Base-by-base conservation (phyloP, 2,888 invertebrate genomes). In the Cataglyphis livida region DNA sequence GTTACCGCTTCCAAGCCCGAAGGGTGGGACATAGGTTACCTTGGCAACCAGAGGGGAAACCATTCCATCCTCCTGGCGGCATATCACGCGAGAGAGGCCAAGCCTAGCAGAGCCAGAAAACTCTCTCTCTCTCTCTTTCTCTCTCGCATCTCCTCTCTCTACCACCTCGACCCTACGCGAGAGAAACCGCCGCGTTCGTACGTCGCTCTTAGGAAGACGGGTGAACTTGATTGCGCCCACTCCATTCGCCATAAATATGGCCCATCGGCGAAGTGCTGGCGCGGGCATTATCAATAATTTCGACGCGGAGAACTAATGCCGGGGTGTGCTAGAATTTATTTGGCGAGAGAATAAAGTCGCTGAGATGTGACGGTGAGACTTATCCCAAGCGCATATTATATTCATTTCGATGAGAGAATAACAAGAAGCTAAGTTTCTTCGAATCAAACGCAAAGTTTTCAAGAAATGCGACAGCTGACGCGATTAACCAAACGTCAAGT, bases 1-100 rank as follows among this genome's bases (percentile, higher is more conserved):
- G 91, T 88, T 88, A 86, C 84, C 81, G 51, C 51, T 35, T 35
- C 32, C 88, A 88, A 84, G 85, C 88, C 85, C 81, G 91, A 93
- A 93, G 94, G 94, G 94, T 93, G 94, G 93, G 92, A 91, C 92
- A 91, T 90, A 90, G 89, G 94, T 94, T 94, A 91, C 94, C 94
- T 90, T 85, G 93, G 93, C 90, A 93, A 93, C 93, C 91, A 81
- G 90, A 91, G 93, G 93, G 92, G 92, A 92, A 91, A 92, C 93
- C 93, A 93, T 94, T 94, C 91, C 91, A 93, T 94, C 93, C 94
- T 93, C 94, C 92, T 92, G 93, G 91, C 93, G 94, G 92, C 93
- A 92, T 91, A 93, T 92, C 93, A 90, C 86, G 89, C 89, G 84
- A 87, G 90, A 88, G 88, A 51, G 51, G 51, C 51, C 88, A 88